phyloP scores from a whole-genome alignment of 2,888 invertebrate genomes.

The Platynereis dumerilii region DNA sequence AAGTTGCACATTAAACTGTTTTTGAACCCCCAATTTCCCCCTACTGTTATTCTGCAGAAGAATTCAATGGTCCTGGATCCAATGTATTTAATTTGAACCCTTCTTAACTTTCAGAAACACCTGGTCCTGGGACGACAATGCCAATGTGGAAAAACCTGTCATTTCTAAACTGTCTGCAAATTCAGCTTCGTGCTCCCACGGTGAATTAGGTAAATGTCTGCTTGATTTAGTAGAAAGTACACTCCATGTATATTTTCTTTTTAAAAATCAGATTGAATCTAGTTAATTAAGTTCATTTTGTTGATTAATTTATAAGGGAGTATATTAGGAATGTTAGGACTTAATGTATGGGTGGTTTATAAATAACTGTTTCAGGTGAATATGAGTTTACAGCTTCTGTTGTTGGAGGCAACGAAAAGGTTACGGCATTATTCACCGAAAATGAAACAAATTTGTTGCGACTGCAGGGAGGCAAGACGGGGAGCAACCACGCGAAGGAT shows the following conservation, averaged over 20 bases:
- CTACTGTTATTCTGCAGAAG: no score
- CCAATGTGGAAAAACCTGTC: background rate
- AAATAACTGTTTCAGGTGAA: slow-evolving; percentile 18
- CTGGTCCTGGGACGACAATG: slow-evolving; percentile 22
- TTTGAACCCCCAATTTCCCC: no score
- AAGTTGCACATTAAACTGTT: no score
- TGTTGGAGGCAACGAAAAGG: slow-evolving; percentile 1
- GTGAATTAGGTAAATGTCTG: slow-evolving; percentile 15
- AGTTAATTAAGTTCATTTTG: no score
- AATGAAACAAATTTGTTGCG: slow-evolving; percentile 54
- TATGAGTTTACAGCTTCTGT: slow-evolving; percentile 22
- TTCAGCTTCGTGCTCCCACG: slow-evolving; percentile 12
- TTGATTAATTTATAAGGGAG: no score
- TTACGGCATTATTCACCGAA: slow-evolving; percentile 57
- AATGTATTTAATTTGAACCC: no score
- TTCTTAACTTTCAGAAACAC: slow-evolving; percentile 23
- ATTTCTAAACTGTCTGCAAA: background rate
- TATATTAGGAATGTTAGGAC: no score
- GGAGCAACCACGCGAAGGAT: slow-evolving; percentile 41
- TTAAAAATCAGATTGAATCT: no score
- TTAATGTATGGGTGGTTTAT: no score
- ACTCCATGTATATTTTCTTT: no score
- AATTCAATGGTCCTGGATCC: no score
- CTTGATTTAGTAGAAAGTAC: no score
- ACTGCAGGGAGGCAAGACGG: slow-evolving; percentile 5